phyloP scores from a whole-genome alignment of 2,888 invertebrate species.

The Thyatira batis region DNA sequence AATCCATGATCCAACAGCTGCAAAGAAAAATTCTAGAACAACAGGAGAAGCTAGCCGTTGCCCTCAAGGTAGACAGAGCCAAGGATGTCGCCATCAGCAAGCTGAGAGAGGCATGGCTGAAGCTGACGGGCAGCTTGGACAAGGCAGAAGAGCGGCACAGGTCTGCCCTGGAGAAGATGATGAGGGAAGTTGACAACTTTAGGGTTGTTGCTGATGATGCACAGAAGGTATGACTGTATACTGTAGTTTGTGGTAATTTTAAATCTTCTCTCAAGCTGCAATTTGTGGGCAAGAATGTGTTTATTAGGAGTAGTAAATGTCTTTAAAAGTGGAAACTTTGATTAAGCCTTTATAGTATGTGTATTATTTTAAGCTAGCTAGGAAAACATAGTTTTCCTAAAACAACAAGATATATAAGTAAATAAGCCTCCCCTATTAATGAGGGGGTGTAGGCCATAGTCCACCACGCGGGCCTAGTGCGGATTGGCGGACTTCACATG shows the following conservation, averaged over 20 bases:
- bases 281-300: too few species aligned
- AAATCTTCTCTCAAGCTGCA: too few species aligned
- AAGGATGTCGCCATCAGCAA: constrained; percentile 87
- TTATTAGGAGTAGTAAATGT: too few species aligned
- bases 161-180: constrained; percentile 71
- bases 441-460: too few species aligned
- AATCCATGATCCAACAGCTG: constrained; percentile 87
- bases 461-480: too few species aligned
- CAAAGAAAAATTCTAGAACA: constrained; percentile 88
- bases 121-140: constrained; percentile 69
- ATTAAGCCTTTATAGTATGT: too few species aligned
- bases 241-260: background rate
- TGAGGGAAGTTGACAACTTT: constrained; percentile 78
- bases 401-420: too few species aligned
- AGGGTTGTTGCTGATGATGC: constrained; percentile 67
- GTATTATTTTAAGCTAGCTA: too few species aligned
- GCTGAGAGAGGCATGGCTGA: constrained; percentile 85
- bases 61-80: constrained; percentile 88
- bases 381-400: too few species aligned
- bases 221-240: constrained; percentile 58
- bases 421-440: too few species aligned
- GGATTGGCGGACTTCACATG: too few species aligned
- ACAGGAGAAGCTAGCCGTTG: constrained; percentile 90
- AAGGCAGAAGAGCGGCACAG: constrained; percentile 75
- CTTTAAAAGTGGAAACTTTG: too few species aligned